These are phyloP conservation scores for Phalanger gymnotis DNA, from an alignment of 2,797 vertebrate genomes.

Conservation along the genomic window DNA sequence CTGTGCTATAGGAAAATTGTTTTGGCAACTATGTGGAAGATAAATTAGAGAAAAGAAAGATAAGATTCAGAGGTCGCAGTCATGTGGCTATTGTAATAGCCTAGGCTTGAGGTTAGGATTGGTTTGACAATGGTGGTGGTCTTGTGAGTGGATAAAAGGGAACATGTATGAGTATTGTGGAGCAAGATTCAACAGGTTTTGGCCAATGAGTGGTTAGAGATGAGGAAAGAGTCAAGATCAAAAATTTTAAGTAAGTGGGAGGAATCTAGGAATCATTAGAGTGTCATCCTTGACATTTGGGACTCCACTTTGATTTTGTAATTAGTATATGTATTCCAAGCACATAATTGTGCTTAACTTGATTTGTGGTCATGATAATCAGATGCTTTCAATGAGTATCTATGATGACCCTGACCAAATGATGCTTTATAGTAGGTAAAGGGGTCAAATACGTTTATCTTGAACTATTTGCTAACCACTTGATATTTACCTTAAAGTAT, in stretches of 20 bases:
- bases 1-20: not conserved
- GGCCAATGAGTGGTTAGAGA: not conserved
- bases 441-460: not conserved
- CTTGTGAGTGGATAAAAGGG: not conserved
- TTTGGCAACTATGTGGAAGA: not conserved
- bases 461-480: not conserved
- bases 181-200: not conserved
- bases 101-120: not conserved
- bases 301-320: not conserved
- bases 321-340: not conserved
- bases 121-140: not conserved
- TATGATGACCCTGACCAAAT: not conserved
- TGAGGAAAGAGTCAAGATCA: not conserved
- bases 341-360: not conserved
- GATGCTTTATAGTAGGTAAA: not conserved
- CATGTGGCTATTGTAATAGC: not conserved
- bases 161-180: not conserved
- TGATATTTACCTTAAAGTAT: not conserved
- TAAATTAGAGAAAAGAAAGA: not conserved
- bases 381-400: not conserved
- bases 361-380: not conserved
- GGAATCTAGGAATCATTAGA: not conserved
- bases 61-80: not conserved
- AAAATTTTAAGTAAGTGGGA: not conserved
- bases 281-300: not conserved